A percentile compares a stretch with the other conserved stretches of the same genome.
These are phyloP conservation scores for Heterohyrax brucei DNA, from an alignment of 2,797 vertebrate species.

Conservation along the genomic window DNA sequence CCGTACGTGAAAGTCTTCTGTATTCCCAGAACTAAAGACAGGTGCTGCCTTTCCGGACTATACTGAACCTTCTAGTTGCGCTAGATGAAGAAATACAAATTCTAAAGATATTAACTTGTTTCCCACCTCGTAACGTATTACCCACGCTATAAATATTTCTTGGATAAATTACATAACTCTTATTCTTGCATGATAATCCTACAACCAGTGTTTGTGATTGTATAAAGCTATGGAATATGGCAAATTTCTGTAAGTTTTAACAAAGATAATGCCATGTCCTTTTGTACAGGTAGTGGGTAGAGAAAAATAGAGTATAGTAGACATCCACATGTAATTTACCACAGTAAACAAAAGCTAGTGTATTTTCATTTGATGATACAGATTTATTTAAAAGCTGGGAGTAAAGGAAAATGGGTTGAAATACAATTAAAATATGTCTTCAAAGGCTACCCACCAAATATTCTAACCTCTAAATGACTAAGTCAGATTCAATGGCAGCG, in stretches of 20 bases:
- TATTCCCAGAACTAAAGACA: background rate
- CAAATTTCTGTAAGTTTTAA: background rate
- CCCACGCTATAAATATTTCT: background rate
- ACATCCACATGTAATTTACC: background rate
- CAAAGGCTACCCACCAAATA: constrained; percentile 78
- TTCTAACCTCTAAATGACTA: constrained; percentile 61
- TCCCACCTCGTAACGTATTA: background rate
- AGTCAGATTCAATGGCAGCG: background rate
- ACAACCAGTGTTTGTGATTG: background rate
- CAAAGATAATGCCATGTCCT: background rate
- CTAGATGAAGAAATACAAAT: background rate
- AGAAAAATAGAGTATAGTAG: background rate
- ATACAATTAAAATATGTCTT: constrained; percentile 62
- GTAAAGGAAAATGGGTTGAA: constrained; percentile 66
- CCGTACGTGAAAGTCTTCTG: fast-evolving
- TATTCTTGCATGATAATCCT: background rate
- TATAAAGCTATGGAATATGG: background rate
- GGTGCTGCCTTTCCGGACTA: background rate
- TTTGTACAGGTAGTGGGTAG: background rate
- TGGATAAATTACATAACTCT: background rate
- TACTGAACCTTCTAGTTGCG: background rate
- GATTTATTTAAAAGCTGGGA: constrained; percentile 70
- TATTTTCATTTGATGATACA: constrained; percentile 70
- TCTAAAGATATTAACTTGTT: background rate
- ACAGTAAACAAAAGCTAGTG: constrained; percentile 25